A percentile compares a stretch with the other conserved stretches of the same genome.
These are phyloP conservation scores for Mellilla xanthometata DNA, from an alignment of 2,888 invertebrate genomes.

Conservation along the genomic window DNA sequence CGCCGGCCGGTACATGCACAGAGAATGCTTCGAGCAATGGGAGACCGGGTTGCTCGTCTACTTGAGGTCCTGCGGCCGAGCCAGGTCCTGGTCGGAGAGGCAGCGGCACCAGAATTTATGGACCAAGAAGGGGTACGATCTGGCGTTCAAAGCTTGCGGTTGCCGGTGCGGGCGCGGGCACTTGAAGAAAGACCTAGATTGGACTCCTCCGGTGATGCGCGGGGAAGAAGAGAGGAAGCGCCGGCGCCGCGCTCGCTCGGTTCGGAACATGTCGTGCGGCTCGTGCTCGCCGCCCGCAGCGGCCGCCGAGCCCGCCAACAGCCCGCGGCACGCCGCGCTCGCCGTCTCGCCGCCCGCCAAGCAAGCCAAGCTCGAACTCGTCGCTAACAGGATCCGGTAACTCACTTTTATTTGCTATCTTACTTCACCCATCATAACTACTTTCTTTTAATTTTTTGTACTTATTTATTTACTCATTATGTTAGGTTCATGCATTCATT, in stretches of 20 bases:
- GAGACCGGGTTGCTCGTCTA: constrained; percentile 94
- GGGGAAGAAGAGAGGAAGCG: constrained; percentile 74
- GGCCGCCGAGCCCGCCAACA: constrained; percentile 83
- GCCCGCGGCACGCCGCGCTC: constrained; percentile 84
- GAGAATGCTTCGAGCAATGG: constrained; percentile 97
- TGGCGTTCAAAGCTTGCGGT: constrained; percentile 97
- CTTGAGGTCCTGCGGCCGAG: constrained; percentile 94
- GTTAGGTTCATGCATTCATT: too few relatives aligned
- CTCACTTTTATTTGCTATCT: constrained; percentile 44
- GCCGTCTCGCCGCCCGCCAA: constrained; percentile 84
- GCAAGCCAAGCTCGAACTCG: constrained; percentile 89
- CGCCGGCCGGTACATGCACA: constrained; percentile 96
- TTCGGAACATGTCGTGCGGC: too few relatives aligned
- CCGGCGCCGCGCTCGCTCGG: constrained; percentile 64
- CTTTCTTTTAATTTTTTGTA: too few relatives aligned
- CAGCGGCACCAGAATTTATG: constrained; percentile 97
- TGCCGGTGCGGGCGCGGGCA: constrained; percentile 97
- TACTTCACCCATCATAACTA: too few relatives aligned
- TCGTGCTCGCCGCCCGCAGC: constrained; percentile 55
- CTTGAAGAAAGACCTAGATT: constrained; percentile 96
- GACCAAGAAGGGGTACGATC: constrained; percentile 98
- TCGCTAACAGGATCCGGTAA: constrained; percentile 91
- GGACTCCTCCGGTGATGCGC: constrained; percentile 88
- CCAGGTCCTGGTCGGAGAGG: constrained; percentile 96
- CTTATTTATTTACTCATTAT: too few relatives aligned